Evolutionary conservation across 2,113 vertebrate species (phyloP), one percentile per base, ranked within the genome.

Genomic region (Paradoxurus hermaphroditus): DNA sequence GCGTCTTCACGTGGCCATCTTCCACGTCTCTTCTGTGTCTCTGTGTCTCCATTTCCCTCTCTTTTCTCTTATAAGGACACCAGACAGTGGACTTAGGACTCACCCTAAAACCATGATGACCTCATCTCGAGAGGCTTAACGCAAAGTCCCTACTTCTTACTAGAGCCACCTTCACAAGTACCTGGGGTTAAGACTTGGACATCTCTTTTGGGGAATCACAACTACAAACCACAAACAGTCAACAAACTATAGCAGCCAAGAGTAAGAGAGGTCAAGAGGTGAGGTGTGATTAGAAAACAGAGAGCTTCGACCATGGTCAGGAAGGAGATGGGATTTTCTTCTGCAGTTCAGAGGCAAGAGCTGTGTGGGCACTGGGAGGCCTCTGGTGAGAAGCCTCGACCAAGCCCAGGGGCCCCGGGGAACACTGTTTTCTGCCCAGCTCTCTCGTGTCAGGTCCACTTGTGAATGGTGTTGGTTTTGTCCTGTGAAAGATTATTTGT

Each of bases 151-250:
- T 53, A 18, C 41, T 77, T 85, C 56, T 13, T 46, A 78, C 72
- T 53, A 41, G 86, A 75, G 56, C 51, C 88, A 83, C 29, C 19
- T 53, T 86, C 86, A 86, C 62, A 44, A 70, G 77, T 34, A 82
- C 18, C 53, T 39, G 13, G 10, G 41, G 25, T 31, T 88, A 91
- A 62, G 31, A 49, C 36, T 92, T 44, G n/a, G 49, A 23, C 41
- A 16, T 59, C 75, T 34, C 19, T 51, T 82, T 51, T 86, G 14
- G 29, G 34, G 44, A 68, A 39, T 59, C 14, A 41, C 86, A 81
- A 18, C 44, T 90, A 41, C 70, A 41, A 41, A 72, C 36, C 7
- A n/a, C n/a, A n/a, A n/a, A 56, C 19, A 59, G 56, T 59, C 8
- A 90, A 46, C 7, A n/a, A 2, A 27, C n/a, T 53, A 53, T 31